Conservation (phyloP, 2,888 invertebrate genomes). For the Timema podura region DNA sequence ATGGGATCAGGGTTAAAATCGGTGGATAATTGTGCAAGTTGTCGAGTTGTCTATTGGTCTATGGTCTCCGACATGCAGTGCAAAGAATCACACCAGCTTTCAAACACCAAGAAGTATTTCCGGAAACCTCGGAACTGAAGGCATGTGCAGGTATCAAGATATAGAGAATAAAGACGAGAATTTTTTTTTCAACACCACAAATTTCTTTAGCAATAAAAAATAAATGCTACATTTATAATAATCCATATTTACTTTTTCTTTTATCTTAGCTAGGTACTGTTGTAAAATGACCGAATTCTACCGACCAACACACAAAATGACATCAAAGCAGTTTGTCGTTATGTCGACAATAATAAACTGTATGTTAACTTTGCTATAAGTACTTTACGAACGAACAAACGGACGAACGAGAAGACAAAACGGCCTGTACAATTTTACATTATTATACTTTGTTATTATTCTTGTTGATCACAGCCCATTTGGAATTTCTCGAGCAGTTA, state of each 20-base stretch:
- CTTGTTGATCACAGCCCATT: constrained; percentile 74
- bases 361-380: constrained; percentile 31
- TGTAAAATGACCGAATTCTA: constrained; percentile 24
- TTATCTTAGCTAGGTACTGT: constrained; percentile 20
- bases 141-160: constrained; percentile 25
- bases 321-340: constrained; percentile 28
- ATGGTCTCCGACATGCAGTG: constrained; percentile 26
- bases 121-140: constrained; percentile 18
- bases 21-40: constrained; percentile 31
- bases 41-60: constrained; percentile 26
- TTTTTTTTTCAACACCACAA: constrained; percentile 19
- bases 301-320: constrained; percentile 27
- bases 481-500: constrained; percentile 59
- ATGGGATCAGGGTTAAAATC: constrained; percentile 23
- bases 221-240: constrained; percentile 25
- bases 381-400: constrained; percentile 41
- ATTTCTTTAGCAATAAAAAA: constrained; percentile 23
- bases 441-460: constrained; percentile 38
- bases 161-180: constrained; percentile 13
- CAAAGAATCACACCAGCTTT: constrained; percentile 8
- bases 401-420: constrained; percentile 53
- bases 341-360: constrained; percentile 25
- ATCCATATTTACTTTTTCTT: constrained; percentile 21
- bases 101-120: constrained; percentile 15
- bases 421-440: constrained; percentile 59